phyloP scores from a whole-genome alignment of 30 jellyfish, hydroid and myxozoan species.

The Haliclystus octoradiatus region DNA sequence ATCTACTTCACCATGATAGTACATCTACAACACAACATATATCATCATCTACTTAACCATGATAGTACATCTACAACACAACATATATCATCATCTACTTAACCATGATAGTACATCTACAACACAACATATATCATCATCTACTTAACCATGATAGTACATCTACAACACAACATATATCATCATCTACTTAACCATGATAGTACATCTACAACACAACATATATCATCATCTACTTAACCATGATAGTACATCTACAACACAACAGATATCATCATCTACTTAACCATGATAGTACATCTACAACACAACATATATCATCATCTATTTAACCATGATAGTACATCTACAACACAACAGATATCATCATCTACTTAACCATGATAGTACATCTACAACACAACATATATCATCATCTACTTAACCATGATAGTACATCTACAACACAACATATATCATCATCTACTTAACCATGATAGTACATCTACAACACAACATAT shows the following conservation, averaged over 20 bases:
- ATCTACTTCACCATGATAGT: neutral
- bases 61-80: conserved; percentile 79
- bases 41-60: conserved; percentile 79
- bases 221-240: conserved; percentile 66
- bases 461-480: neutral
- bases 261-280: neutral
- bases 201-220: no score
- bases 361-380: neutral
- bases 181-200: neutral
- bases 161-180: conserved; percentile 29
- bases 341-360: conserved; percentile 53
- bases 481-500: no score
- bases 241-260: conserved; percentile 96
- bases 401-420: conserved; percentile 63
- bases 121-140: no score
- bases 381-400: no score
- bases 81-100: neutral
- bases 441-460: neutral
- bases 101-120: no score
- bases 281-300: no score
- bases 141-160: conserved; percentile 95
- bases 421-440: conserved; percentile 98
- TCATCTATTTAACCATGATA: conserved; percentile 89
- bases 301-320: no score
- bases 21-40: no score